Percentiles rank a stretch among this genome's conserved stretches.
These are phyloP conservation scores for Oryzias curvinotus DNA, from an alignment of 2,113 vertebrate species.

Conservation along the genomic window DNA sequence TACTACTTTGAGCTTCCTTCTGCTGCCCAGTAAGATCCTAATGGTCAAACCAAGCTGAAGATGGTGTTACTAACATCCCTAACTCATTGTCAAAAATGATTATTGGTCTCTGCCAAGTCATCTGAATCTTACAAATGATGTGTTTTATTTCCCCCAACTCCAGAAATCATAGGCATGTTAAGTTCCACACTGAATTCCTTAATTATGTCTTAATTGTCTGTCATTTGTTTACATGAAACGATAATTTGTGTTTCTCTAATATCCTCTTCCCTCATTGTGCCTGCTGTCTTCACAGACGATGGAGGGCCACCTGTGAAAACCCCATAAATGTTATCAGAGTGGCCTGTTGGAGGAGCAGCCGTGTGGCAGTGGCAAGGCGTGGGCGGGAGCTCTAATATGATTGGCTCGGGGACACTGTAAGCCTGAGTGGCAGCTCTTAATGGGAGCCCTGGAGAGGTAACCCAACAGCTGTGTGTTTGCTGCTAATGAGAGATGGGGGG, in stretches of 20 bases:
- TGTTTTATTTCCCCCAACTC: conserved; percentile 15
- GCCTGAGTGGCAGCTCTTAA: conserved; percentile 78
- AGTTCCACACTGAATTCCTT: background rate
- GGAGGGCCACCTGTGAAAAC: conserved; percentile 54
- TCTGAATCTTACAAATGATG: conserved; percentile 15
- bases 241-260: background rate
- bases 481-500: conserved; percentile 79
- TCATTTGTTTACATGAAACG: conserved; percentile 2
- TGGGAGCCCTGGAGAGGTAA: conserved; percentile 78
- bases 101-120: background rate
- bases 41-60: too few species aligned
- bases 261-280: background rate
- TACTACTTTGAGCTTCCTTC: too few species aligned
- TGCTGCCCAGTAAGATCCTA: too few species aligned
- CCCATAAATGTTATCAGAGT: conserved; percentile 54
- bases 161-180: background rate
- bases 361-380: conserved; percentile 41
- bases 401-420: conserved; percentile 66
- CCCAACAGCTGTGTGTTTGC: conserved; percentile 80
- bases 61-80: too few species aligned
- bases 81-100: too few species aligned
- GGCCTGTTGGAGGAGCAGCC: conserved; percentile 45
- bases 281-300: conserved; percentile 15
- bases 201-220: conserved; percentile 2
- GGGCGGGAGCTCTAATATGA: conserved; percentile 71